A percentile compares a stretch with the other conserved stretches of the same genome.
These are phyloP conservation scores for Leptodon cayanensis DNA, from an alignment of 2,797 vertebrate species.

Conservation along the genomic window DNA sequence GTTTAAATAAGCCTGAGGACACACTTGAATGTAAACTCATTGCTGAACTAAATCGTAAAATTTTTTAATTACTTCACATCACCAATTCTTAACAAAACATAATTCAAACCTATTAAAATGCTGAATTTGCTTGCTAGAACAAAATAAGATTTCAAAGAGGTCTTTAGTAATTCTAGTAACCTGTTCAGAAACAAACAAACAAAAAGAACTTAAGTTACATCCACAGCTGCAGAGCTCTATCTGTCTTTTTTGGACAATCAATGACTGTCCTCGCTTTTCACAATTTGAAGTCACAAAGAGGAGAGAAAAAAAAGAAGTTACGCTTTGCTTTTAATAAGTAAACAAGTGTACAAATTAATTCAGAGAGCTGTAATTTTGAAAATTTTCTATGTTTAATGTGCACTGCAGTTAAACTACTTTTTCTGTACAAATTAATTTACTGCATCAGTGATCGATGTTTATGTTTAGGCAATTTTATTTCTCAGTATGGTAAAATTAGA, in stretches of 20 bases:
- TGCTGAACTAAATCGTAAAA: background rate
- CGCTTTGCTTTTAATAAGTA: conserved; percentile 73
- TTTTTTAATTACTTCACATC: conserved; percentile 32
- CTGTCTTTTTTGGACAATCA: background rate
- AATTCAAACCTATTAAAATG: conserved; percentile 44
- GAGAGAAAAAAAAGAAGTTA: conserved; percentile 44
- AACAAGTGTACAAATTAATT: conserved; percentile 83
- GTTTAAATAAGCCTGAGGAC: conserved; percentile 40
- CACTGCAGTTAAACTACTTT: conserved; percentile 81
- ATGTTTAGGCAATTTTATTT: conserved; percentile 86
- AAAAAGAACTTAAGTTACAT: background rate
- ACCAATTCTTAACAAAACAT: conserved; percentile 42
- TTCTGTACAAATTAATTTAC: conserved; percentile 86
- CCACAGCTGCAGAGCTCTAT: background rate
- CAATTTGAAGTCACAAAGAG: background rate
- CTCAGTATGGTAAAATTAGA: conserved; percentile 85
- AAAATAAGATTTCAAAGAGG: background rate
- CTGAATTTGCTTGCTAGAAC: background rate
- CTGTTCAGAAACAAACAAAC: background rate
- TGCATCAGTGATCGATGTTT: conserved; percentile 87
- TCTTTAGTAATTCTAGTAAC: background rate
- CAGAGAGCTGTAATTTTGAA: conserved; percentile 78
- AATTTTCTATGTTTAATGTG: conserved; percentile 81
- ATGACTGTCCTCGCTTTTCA: background rate
- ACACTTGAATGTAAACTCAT: background rate